Conservation (phyloP, 2,888 invertebrate genomes). For the Calliopum simillimum region DNA sequence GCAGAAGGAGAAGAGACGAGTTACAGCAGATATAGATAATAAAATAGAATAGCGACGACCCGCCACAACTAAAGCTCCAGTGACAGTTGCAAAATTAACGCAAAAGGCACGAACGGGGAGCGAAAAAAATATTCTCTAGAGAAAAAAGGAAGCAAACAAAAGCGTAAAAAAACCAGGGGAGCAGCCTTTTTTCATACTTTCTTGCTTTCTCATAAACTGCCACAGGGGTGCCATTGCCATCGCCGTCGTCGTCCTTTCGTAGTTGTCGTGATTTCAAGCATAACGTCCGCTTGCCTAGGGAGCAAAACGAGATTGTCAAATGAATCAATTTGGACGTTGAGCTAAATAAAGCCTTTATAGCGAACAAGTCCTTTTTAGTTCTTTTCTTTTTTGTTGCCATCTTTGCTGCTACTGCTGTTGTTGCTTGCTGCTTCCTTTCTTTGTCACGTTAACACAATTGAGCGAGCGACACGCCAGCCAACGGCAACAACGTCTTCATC, state of each 20-base stretch:
- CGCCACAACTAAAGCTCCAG: constrained; percentile 8
- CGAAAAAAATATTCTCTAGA: background rate
- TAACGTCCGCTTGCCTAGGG: background rate
- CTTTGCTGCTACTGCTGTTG: background rate
- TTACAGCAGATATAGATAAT: constrained; percentile 9
- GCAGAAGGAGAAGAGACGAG: constrained; percentile 5
- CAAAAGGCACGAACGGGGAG: constrained; percentile 1
- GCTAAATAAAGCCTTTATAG: background rate
- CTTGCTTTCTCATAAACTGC: too few species aligned
- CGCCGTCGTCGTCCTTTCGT: too few species aligned
- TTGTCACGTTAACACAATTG: constrained; percentile 12
- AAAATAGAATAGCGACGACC: background rate
- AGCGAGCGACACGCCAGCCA: constrained; percentile 20
- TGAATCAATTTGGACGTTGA: constrained; percentile 41
- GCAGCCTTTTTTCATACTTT: background rate
- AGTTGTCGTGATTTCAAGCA: constrained; percentile 3
- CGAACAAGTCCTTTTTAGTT: background rate
- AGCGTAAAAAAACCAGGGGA: background rate
- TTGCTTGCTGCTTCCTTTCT: background rate
- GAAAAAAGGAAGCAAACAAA: background rate
- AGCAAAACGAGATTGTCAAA: constrained; percentile 34
- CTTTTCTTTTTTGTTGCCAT: background rate
- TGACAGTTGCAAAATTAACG: constrained; percentile 30
- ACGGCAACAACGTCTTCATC: constrained; percentile 5
- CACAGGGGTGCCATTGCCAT: too few species aligned